These are phyloP conservation scores for Luidia sarsii DNA, from an alignment of 53 echinoderm and acorn worm genomes.

Conservation along the genomic window DNA sequence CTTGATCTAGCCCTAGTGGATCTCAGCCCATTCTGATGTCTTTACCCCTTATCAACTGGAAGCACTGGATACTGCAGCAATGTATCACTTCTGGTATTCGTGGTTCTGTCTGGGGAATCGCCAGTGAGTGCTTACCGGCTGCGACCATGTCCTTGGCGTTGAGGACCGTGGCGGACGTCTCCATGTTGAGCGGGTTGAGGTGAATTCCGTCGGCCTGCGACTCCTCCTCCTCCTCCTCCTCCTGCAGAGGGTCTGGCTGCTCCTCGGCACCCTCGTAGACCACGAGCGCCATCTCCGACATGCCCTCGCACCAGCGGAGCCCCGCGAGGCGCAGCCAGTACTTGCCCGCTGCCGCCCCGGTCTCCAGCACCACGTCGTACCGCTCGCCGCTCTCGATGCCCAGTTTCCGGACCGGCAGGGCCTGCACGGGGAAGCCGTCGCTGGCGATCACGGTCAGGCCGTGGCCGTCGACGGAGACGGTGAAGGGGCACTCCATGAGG, in stretches of 20 bases:
- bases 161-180: neutral
- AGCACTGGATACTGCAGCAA: too few relatives aligned
- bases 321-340: conserved; percentile 75
- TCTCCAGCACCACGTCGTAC: conserved; percentile 77
- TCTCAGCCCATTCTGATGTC: too few relatives aligned
- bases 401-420: conserved; percentile 37
- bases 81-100: too few relatives aligned
- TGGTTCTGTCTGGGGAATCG: too few relatives aligned
- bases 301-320: neutral
- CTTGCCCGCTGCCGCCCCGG: conserved; percentile 58
- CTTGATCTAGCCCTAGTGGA: too few relatives aligned
- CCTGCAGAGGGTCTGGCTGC: neutral
- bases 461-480: conserved; percentile 75
- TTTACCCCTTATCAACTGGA: too few relatives aligned
- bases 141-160: neutral
- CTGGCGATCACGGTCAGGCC: conserved; percentile 64
- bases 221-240: neutral
- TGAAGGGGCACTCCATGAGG: conserved; percentile 61
- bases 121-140: conserved; percentile 45
- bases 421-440: conserved; percentile 65
- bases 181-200: neutral
- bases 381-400: conserved; percentile 69
- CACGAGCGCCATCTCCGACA: neutral
- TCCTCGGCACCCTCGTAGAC: neutral
- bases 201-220: neutral